These are phyloP conservation scores for Porites divaricata DNA, from an alignment of 92 coral and sea anemone species.

Conservation along the genomic window DNA sequence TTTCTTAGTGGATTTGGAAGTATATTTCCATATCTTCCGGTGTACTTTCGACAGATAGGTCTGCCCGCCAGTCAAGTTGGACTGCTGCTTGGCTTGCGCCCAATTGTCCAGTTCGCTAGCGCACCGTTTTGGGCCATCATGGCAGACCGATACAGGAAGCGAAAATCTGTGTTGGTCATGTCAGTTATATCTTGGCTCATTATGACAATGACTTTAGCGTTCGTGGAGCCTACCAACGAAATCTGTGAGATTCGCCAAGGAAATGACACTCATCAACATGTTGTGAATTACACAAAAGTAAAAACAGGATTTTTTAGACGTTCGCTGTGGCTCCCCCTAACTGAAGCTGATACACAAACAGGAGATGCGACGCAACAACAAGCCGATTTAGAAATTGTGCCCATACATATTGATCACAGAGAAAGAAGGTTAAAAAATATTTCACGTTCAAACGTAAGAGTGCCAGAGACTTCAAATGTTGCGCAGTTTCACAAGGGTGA, in stretches of 20 bases:
- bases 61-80: conserved; percentile 99
- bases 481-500: not conserved
- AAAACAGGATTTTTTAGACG: conserved; percentile 97
- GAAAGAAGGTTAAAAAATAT: not conserved
- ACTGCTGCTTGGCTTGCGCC: conserved; percentile 88
- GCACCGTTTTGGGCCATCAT: conserved; percentile 99
- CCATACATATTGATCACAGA: conserved; percentile 21
- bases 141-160: conserved; percentile 94
- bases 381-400: conserved; percentile 58
- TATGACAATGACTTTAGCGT: conserved; percentile 93
- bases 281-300: conserved; percentile 90
- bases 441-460: not conserved
- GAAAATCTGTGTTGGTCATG: conserved; percentile 93
- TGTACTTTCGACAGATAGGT: conserved; percentile 96
- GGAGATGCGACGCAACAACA: conserved; percentile 17
- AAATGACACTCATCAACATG: conserved; percentile 63
- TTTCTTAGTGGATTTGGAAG: conserved; percentile 94
- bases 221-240: conserved; percentile 96
- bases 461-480: not conserved
- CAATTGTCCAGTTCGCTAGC: conserved; percentile 98
- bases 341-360: not conserved
- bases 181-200: conserved; percentile 96
- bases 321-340: conserved; percentile 36
- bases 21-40: conserved; percentile 91
- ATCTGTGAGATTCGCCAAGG: conserved; percentile 89